Percentiles rank a stretch among this genome's conserved stretches.
Conservation (phyloP, 1,140 invertebrate genomes). For the Aphelenchoides avenae region DNA sequence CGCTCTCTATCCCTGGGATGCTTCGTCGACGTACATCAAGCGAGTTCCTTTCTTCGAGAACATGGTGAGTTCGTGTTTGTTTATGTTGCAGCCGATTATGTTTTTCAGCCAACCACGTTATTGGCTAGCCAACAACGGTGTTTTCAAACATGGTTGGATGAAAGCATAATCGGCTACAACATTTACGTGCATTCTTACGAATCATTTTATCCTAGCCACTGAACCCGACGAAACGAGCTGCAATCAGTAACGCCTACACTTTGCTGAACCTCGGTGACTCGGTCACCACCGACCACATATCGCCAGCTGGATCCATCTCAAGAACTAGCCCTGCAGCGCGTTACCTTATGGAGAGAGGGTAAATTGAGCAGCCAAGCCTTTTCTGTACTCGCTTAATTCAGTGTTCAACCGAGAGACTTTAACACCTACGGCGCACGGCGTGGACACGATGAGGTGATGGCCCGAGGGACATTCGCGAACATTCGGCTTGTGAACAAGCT, state of each 20-base stretch:
- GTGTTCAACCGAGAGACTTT: slow-evolving; percentile 83
- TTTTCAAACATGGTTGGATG: too few species aligned
- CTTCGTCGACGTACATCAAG: slow-evolving; percentile 88
- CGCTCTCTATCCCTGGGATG: slow-evolving; percentile 86
- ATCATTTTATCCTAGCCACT: too few species aligned
- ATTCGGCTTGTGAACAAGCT: slow-evolving; percentile 92
- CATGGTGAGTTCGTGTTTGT: slow-evolving; percentile 69
- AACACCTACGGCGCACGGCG: slow-evolving; percentile 95
- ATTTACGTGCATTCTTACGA: too few species aligned
- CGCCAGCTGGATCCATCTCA: slow-evolving; percentile 92
- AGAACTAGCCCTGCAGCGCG: slow-evolving; percentile 86
- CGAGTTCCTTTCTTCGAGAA: slow-evolving; percentile 89
- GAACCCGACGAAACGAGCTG: neutral
- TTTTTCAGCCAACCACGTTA: too few species aligned
- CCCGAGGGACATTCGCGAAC: slow-evolving; percentile 94
- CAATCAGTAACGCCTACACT: slow-evolving; percentile 66
- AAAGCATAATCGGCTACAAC: too few species aligned
- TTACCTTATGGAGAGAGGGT: slow-evolving; percentile 64
- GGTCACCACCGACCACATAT: slow-evolving; percentile 78
- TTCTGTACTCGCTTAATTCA: slow-evolving; percentile 63
- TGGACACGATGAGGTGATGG: slow-evolving; percentile 90
- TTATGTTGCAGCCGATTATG: too few species aligned
- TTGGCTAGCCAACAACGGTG: neutral
- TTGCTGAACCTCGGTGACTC: slow-evolving; percentile 69
- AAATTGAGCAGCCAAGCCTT: neutral